phyloP scores from a whole-genome alignment of 2,113 vertebrate genomes.

The Heliornis fulica region DNA sequence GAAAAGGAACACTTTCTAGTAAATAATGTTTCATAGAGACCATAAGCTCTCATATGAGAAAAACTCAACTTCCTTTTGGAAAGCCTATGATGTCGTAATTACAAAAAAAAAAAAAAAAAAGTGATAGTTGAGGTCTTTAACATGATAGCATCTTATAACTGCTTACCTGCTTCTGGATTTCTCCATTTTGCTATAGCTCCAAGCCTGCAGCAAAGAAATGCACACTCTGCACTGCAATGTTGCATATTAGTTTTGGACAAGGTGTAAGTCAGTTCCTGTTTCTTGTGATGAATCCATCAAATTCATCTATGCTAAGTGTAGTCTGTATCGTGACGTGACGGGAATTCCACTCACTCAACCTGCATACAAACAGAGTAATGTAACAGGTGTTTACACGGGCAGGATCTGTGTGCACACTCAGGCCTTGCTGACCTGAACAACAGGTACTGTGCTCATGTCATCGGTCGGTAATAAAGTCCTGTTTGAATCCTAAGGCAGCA shows the following conservation, averaged over 20 bases:
- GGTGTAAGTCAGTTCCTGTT: not conserved
- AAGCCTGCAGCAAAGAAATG: not conserved
- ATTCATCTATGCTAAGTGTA: not conserved
- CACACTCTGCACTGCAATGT: not conserved
- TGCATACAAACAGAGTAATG: not conserved
- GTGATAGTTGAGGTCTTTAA: not conserved
- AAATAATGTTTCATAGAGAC: not conserved
- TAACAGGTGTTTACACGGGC: not conserved
- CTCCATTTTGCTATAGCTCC: not conserved
- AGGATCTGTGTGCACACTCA: not conserved
- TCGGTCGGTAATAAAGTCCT: fast-evolving
- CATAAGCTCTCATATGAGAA: not conserved
- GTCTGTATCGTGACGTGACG: not conserved
- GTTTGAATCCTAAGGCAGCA: not conserved
- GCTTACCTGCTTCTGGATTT: not conserved
- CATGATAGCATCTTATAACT: not conserved
- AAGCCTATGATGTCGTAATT: not conserved
- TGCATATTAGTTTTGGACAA: not conserved
- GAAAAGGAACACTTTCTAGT: not conserved
- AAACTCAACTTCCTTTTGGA: not conserved
- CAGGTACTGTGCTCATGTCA: fast-evolving
- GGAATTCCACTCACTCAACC: not conserved
- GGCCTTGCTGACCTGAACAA: not conserved
- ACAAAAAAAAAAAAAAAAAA: not conserved
- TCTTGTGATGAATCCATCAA: not conserved